phyloP scores from a whole-genome alignment of 2,888 invertebrate species.

The Xylota segnis region DNA sequence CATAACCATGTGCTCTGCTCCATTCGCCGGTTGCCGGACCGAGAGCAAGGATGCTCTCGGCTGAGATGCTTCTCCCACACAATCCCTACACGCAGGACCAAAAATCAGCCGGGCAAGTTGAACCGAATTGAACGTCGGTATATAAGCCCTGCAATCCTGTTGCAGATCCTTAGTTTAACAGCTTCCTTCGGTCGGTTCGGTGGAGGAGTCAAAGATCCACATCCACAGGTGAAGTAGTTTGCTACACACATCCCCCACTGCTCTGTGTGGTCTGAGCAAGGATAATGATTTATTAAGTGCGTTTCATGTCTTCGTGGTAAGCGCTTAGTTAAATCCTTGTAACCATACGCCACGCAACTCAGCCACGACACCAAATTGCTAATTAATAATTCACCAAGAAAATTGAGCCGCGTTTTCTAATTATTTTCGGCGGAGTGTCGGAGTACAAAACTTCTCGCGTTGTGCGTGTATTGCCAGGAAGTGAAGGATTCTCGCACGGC shows the following conservation, averaged over 20 bases:
- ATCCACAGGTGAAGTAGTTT: not conserved
- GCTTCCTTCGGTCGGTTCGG: slow-evolving; percentile 56
- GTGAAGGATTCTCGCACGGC: not conserved
- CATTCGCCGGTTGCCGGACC: not conserved
- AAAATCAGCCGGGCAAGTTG: slow-evolving; percentile 57
- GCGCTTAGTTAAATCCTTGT: slow-evolving; percentile 26
- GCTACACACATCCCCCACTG: not conserved
- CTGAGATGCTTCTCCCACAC: slow-evolving; percentile 34
- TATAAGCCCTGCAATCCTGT: slow-evolving; percentile 42
- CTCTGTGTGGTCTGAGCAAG: not conserved
- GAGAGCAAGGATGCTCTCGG: slow-evolving; percentile 35
- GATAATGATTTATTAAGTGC: slow-evolving; percentile 66
- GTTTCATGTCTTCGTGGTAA: slow-evolving; percentile 45
- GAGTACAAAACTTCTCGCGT: not conserved
- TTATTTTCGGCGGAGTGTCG: slow-evolving; percentile 35
- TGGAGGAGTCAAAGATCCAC: not conserved
- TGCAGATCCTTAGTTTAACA: slow-evolving; percentile 55
- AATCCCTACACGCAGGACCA: slow-evolving; percentile 63
- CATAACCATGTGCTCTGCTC: slow-evolving; percentile 63
- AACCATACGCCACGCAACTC: slow-evolving; percentile 12
- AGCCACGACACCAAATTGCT: slow-evolving; percentile 40
- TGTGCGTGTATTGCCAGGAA: slow-evolving; percentile 14
- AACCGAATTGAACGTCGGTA: slow-evolving; percentile 63
- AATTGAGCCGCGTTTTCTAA: slow-evolving; percentile 52
- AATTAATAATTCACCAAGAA: slow-evolving; percentile 60